A percentile compares a stretch with the other conserved stretches of the same genome.
These are phyloP conservation scores for Isichthys henryi DNA, from an alignment of 2,113 vertebrate species.

Conservation along the genomic window DNA sequence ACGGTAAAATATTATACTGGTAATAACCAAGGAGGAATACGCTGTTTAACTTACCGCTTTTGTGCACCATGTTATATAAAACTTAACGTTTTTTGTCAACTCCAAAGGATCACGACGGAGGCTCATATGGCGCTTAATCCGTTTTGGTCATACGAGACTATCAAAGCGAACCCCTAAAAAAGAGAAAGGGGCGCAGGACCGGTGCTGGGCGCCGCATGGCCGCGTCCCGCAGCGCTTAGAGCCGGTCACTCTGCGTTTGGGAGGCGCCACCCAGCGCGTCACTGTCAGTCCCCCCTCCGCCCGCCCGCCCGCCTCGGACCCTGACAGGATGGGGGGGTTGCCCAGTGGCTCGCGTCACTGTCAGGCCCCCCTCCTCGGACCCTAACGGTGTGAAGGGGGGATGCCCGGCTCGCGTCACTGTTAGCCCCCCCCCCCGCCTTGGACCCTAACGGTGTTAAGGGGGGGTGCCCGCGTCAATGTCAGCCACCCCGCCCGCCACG, in stretches of 20 bases:
- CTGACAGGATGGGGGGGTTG: not conserved
- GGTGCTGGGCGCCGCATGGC: not conserved
- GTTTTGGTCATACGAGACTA: not conserved
- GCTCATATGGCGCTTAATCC: not conserved
- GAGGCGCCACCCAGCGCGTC: not conserved
- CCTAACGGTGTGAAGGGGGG: not conserved
- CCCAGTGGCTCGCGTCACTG: not conserved
- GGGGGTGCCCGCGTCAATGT: not conserved
- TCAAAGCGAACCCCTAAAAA: not conserved
- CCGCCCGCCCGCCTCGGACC: not conserved
- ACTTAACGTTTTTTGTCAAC: not conserved
- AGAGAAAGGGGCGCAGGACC: not conserved
- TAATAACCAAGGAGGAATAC: not conserved
- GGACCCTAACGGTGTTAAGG: not conserved
- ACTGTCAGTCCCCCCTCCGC: not conserved
- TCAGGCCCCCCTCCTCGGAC: not conserved
- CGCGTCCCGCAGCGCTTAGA: not conserved
- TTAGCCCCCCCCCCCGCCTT: not conserved
- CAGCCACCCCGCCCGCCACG: not conserved
- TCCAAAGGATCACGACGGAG: not conserved
- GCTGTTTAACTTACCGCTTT: not conserved
- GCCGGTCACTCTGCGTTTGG: not conserved
- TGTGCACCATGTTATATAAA: slow-evolving; percentile 12
- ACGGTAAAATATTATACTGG: not conserved
- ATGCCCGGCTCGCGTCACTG: not conserved